Conservation (phyloP, 2,888 invertebrate species). For the Silvanus unidentatus region DNA sequence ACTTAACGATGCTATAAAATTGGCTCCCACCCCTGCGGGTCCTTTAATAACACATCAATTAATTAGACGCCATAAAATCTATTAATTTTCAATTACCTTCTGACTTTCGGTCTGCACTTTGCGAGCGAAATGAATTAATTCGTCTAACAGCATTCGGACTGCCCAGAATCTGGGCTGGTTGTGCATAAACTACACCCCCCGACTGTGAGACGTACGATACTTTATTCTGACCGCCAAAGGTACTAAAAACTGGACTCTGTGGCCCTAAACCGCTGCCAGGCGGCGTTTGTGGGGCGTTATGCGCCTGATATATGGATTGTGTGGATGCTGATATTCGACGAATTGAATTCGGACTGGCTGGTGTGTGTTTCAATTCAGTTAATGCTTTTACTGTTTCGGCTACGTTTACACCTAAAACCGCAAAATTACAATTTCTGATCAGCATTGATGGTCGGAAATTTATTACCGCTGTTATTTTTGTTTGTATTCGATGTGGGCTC, state of each 20-base stretch:
- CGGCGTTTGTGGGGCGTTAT: constrained; percentile 27
- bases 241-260: constrained; percentile 37
- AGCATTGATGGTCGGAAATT: constrained; percentile 5
- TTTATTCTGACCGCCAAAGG: constrained; percentile 31
- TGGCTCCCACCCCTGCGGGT: constrained; percentile 55
- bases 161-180: constrained; percentile 49
- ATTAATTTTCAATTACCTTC: constrained; percentile 37
- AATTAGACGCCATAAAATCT: neutral
- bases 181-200: constrained; percentile 50
- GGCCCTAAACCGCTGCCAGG: constrained; percentile 18
- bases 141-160: constrained; percentile 51
- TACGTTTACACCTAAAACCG: constrained; percentile 55
- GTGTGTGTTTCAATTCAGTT: constrained; percentile 79
- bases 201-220: constrained; percentile 43
- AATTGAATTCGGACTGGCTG: constrained; percentile 74
- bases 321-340: constrained; percentile 49
- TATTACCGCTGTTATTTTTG: constrained; percentile 1
- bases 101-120: constrained; percentile 56
- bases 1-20: constrained; percentile 65
- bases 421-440: constrained; percentile 5
- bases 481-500: constrained; percentile 42
- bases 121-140: constrained; percentile 52
- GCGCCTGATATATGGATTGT: constrained; percentile 36
- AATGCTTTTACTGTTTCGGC: constrained; percentile 83
- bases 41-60: constrained; percentile 29